These are phyloP conservation scores for Flabesymbios commensalis DNA, from an alignment of 2,888 invertebrate genomes.

Conservation along the genomic window DNA sequence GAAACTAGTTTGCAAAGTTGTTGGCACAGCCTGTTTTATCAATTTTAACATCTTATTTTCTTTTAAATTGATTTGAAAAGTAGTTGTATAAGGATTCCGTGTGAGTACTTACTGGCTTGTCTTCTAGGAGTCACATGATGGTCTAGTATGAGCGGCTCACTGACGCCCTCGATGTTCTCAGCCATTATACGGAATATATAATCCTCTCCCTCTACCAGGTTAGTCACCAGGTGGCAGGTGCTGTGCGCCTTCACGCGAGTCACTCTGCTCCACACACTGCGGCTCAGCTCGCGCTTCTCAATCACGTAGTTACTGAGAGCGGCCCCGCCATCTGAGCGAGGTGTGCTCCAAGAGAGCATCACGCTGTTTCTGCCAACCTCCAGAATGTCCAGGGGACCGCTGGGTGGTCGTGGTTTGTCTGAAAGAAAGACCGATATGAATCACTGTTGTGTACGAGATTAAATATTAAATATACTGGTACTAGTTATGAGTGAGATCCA, in stretches of 20 bases:
- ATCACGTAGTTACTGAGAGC: slow-evolving; percentile 85
- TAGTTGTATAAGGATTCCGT: too few species aligned
- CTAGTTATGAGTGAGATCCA: too few species aligned
- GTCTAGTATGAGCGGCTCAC: slow-evolving; percentile 59
- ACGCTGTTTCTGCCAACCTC: slow-evolving; percentile 48
- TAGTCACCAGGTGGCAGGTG: slow-evolving; percentile 44
- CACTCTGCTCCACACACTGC: slow-evolving; percentile 90
- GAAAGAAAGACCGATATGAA: background rate
- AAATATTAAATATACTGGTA: background rate
- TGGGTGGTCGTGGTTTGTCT: slow-evolving; percentile 66
- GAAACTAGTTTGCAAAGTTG: too few species aligned
- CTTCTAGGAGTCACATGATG: slow-evolving; percentile 41
- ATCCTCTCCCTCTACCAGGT: slow-evolving; percentile 77
- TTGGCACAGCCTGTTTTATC: too few species aligned
- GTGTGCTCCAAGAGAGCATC: slow-evolving; percentile 81
- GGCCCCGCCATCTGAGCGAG: slow-evolving; percentile 90
- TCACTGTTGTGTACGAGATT: background rate
- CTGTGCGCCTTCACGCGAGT: slow-evolving; percentile 78
- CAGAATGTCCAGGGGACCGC: slow-evolving; percentile 73
- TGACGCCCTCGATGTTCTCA: slow-evolving; percentile 77
- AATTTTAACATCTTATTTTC: too few species aligned
- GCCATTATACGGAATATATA: slow-evolving; percentile 86
- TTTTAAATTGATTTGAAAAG: too few species aligned
- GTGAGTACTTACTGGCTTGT: slow-evolving; percentile 49
- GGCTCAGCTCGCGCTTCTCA: slow-evolving; percentile 66